These are phyloP conservation scores for Cynaeus angustus DNA, from an alignment of 2,888 invertebrate species.

Conservation along the genomic window DNA sequence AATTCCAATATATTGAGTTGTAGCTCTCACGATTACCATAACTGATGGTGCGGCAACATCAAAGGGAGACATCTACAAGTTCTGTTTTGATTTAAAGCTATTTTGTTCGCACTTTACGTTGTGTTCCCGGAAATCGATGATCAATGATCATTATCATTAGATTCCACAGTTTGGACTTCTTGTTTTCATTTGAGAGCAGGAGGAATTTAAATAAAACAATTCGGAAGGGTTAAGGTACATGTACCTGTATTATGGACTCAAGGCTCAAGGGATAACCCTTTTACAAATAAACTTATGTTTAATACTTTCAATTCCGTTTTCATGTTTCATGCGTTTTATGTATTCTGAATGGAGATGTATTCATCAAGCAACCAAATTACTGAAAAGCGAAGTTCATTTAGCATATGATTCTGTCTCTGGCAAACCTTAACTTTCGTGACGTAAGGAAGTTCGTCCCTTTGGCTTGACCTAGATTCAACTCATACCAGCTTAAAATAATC, in stretches of 20 bases:
- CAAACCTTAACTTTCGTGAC: not conserved
- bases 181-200: not conserved
- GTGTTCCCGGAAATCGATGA: not conserved
- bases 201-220: slow-evolving; percentile 7
- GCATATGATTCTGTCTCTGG: not conserved
- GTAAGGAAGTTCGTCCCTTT: slow-evolving; percentile 15
- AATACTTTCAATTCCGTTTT: slow-evolving; percentile 21
- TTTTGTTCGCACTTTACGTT: slow-evolving; percentile 22
- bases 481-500: slow-evolving; percentile 20
- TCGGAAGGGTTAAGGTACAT: slow-evolving; percentile 1
- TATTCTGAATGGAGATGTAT: slow-evolving; percentile 13
- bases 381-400: slow-evolving; percentile 17
- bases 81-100: slow-evolving; percentile 28
- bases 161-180: too few species aligned
- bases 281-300: slow-evolving; percentile 7
- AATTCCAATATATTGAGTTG: slow-evolving; percentile 17
- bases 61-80: slow-evolving; percentile 21
- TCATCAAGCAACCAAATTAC: slow-evolving; percentile 10
- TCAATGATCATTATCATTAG: too few species aligned
- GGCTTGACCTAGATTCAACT: slow-evolving; percentile 18
- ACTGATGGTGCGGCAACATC: slow-evolving; percentile 29
- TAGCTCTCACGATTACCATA: slow-evolving; percentile 28
- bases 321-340: slow-evolving; percentile 12
- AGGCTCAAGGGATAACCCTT: slow-evolving; percentile 16
- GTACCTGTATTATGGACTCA: slow-evolving; percentile 15